Evolutionary conservation across 2,888 invertebrate species (phyloP), one percentile per base, ranked within the genome.

Genomic region (Meiosimyza decipiens): DNA sequence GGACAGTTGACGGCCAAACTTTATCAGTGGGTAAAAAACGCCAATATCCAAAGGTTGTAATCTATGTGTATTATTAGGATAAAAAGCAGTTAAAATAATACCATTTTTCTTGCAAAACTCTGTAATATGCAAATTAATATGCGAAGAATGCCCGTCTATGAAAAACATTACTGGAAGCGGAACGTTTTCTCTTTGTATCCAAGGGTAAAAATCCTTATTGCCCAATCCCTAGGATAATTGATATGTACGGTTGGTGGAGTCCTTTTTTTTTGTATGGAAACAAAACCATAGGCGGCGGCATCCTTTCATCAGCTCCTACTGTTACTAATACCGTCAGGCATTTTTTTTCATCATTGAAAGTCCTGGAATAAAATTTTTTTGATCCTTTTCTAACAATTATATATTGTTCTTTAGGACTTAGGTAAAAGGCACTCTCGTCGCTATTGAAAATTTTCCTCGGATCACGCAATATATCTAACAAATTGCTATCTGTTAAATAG

Each of bases 101-200:
- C 52, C 18, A 62, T 65, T n/a, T 64, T 18, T 49, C 55, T 67
- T 52, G 72, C 22, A 86, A 78, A 86, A 87, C 55, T 83, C 72
- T 51, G 80, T 81, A 16, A 84, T 68, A 50, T 81, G 77, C 67
- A 84, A 72, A 12, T 83, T 82, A 65, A 86, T 57, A 75, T 87
- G 83, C 7, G 84, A 66, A 7, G 76, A 66, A 74, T 85, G 85
- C n/a, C 83, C 83, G 78, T 87, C 86, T 60, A 87, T 72, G 71
- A 86, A 6, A 22, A 86, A 55, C 51, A 87, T 78, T 50, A 86
- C 76, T 28, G 85, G 86, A n/a, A 80, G 73, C 68, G 77, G 71
- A 33, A 85, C 79, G 28, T 80, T 75, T 66, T 82, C 78, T 62
- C 77, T 77, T 40, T 77, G 16, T 49, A 87, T 70, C 82, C 82